phyloP scores from a whole-genome alignment of 2,888 invertebrate genomes.

The Dicycla oo region DNA sequence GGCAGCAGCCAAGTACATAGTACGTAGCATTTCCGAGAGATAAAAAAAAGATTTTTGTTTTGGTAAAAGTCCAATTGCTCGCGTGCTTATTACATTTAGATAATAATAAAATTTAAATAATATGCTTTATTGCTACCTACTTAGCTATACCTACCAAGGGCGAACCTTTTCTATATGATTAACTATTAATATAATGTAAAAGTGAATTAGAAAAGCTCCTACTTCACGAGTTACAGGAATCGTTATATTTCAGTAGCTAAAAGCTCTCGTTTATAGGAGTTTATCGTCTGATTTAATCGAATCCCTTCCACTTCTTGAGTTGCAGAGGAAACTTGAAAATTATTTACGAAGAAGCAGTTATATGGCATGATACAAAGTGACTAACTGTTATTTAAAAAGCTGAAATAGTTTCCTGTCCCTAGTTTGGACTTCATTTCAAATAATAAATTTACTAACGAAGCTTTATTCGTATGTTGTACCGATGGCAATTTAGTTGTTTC shows the following conservation, averaged over 20 bases:
- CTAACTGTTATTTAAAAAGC: slow-evolving; percentile 30
- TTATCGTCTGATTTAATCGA: slow-evolving; percentile 44
- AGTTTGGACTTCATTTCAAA: slow-evolving; percentile 47
- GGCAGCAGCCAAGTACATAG: slow-evolving; percentile 71
- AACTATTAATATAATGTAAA: background rate
- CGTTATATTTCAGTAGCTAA: slow-evolving; percentile 2
- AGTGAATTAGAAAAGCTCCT: background rate
- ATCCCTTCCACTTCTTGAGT: slow-evolving; percentile 23
- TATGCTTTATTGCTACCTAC: too few species aligned
- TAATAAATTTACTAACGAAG: slow-evolving; percentile 55
- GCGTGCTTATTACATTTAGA: slow-evolving; percentile 16
- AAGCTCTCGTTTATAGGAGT: slow-evolving; percentile 16
- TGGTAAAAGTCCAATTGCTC: slow-evolving; percentile 64
- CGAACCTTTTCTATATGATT: too few species aligned
- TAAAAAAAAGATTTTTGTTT: slow-evolving; percentile 61
- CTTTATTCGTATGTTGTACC: slow-evolving; percentile 51
- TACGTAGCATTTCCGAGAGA: slow-evolving; percentile 54
- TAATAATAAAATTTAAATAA: slow-evolving; percentile 17
- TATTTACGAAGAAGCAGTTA: slow-evolving; percentile 22
- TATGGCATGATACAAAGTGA: slow-evolving; percentile 32
- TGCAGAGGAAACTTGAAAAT: slow-evolving; percentile 15
- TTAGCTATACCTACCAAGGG: too few species aligned
- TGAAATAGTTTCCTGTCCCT: slow-evolving; percentile 35
- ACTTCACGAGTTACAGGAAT: slow-evolving; percentile 23
- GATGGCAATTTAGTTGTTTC: slow-evolving; percentile 55